phyloP scores from a whole-genome alignment of 2,888 invertebrate genomes.

The Xanthorhoe spadicearia region DNA sequence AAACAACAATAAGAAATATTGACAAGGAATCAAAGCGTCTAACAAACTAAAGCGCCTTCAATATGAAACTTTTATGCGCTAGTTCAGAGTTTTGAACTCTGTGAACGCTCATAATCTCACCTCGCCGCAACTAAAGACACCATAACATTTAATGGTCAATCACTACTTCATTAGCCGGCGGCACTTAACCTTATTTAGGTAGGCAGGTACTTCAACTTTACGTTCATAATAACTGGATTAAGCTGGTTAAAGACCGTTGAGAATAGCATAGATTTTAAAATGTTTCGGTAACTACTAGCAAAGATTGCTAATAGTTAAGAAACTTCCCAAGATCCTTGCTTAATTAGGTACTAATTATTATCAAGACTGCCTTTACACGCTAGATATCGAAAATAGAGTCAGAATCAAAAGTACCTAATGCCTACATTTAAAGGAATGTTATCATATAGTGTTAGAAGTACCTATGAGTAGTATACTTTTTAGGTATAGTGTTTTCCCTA shows the following conservation, averaged over 20 bases:
- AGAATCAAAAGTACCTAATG: too few relatives aligned
- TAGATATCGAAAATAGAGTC: too few relatives aligned
- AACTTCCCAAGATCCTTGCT: too few relatives aligned
- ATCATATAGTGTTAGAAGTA: too few relatives aligned
- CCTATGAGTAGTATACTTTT: too few relatives aligned
- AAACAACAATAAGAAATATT: too few relatives aligned
- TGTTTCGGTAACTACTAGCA: background rate
- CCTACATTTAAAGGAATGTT: too few relatives aligned
- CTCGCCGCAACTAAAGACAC: background rate
- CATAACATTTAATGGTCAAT: conserved; percentile 2
- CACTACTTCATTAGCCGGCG: background rate
- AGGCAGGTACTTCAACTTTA: background rate
- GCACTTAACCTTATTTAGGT: background rate
- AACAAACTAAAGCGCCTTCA: too few relatives aligned
- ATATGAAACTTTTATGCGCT: background rate
- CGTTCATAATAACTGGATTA: background rate
- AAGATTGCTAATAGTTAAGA: background rate
- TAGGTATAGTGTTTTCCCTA: too few relatives aligned
- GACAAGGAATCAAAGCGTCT: too few relatives aligned
- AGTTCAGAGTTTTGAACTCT: background rate
- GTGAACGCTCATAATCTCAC: background rate
- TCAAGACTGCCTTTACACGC: too few relatives aligned
- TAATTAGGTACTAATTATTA: too few relatives aligned
- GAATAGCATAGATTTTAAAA: background rate
- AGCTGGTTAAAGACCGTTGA: background rate